phyloP scores from a whole-genome alignment of 2,888 invertebrate species.

The Zygogramma bicolorata region DNA sequence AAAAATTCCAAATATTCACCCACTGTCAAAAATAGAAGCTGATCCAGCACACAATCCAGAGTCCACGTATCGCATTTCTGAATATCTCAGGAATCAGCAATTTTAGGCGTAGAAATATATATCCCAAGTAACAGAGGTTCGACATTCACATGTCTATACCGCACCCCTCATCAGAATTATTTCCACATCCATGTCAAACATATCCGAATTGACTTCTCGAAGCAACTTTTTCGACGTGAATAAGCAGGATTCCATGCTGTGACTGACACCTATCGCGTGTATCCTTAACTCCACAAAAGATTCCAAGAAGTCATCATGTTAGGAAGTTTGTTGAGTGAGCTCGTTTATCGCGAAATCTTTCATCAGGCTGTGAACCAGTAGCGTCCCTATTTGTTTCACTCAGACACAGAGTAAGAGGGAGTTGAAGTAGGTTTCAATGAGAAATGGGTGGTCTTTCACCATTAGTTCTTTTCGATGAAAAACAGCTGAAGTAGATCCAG shows the following conservation, averaged over 20 bases:
- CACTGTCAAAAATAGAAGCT: no score
- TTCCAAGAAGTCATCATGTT: slow-evolving; percentile 57
- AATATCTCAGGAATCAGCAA: background rate
- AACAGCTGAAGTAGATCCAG: no score
- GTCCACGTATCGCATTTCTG: no score
- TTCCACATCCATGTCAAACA: background rate
- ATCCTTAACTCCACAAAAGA: slow-evolving; percentile 57
- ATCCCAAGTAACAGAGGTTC: background rate
- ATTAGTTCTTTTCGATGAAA: no score
- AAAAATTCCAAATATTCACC: no score
- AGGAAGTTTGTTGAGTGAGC: slow-evolving; percentile 53
- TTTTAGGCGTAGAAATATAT: background rate
- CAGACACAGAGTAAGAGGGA: background rate
- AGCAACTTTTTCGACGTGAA: slow-evolving; percentile 3
- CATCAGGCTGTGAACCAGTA: slow-evolving; percentile 34
- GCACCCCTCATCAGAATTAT: background rate
- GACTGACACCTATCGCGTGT: slow-evolving; percentile 61
- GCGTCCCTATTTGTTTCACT: background rate
- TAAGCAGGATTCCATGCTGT: slow-evolving; percentile 42
- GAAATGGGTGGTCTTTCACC: no score
- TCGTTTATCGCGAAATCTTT: slow-evolving; percentile 60
- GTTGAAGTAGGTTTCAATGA: background rate
- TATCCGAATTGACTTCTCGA: background rate
- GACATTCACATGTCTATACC: background rate
- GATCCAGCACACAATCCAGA: no score